phyloP scores from a whole-genome alignment of 2,888 invertebrate species.

The Schizotus pectinicornis region DNA sequence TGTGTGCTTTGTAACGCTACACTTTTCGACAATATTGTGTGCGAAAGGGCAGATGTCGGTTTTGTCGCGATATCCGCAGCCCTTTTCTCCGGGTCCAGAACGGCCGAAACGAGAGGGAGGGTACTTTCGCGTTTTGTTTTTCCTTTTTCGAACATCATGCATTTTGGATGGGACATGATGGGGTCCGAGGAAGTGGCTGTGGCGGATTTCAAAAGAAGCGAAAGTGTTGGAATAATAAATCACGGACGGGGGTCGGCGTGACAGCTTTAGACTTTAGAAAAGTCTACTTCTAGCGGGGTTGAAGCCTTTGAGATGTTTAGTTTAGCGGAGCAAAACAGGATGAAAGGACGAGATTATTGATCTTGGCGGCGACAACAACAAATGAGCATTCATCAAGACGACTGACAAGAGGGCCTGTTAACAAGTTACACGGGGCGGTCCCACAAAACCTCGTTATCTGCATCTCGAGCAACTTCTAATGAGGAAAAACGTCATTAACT shows the following conservation, averaged over 20 bases:
- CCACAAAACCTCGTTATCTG: too few relatives aligned
- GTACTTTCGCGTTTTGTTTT: too few relatives aligned
- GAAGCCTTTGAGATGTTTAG: not conserved
- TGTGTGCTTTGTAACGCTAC: conserved; percentile 41
- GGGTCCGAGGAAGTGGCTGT: not conserved
- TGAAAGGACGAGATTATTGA: conserved; percentile 12
- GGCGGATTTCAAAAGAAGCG: conserved; percentile 1
- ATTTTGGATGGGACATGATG: too few relatives aligned
- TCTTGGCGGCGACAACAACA: not conserved
- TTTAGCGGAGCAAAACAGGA: conserved; percentile 9
- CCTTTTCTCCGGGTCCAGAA: too few relatives aligned
- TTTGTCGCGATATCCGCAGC: not conserved
- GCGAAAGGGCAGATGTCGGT: conserved; percentile 2
- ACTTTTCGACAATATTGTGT: conserved; percentile 28
- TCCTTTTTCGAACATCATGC: too few relatives aligned
- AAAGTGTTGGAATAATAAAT: conserved; percentile 19
- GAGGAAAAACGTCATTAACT: too few relatives aligned
- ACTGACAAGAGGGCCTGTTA: too few relatives aligned
- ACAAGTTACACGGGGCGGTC: too few relatives aligned
- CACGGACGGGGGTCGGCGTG: conserved; percentile 2
- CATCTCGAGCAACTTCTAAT: too few relatives aligned
- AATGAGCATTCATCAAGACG: too few relatives aligned
- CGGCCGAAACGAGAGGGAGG: too few relatives aligned
- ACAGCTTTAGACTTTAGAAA: conserved; percentile 7
- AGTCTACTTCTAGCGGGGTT: not conserved